Conservation (phyloP, 2,113 vertebrate species). For the Lepus europaeus region DNA sequence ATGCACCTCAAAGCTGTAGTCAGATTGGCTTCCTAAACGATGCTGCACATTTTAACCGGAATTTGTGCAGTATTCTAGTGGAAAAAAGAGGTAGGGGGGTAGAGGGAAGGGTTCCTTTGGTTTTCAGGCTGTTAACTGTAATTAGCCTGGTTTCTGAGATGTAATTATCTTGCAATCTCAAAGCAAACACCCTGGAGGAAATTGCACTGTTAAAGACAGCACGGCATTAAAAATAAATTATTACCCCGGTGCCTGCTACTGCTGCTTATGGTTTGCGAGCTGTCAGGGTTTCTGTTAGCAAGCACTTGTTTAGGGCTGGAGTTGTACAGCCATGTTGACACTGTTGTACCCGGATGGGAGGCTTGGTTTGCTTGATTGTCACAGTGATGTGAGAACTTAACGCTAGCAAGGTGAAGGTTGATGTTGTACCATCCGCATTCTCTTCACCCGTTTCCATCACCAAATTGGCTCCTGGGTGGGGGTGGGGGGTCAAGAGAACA, state of each 20-base stretch:
- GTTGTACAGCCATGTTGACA: conserved; percentile 76
- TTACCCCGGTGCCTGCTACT: conserved; percentile 82
- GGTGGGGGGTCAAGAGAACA: not conserved
- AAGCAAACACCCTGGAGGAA: conserved; percentile 92
- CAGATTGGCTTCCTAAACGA: conserved; percentile 74
- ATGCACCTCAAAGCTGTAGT: not conserved
- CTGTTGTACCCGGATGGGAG: conserved; percentile 45
- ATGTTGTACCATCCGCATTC: not conserved
- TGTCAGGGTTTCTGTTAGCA: conserved; percentile 81
- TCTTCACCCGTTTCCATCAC: not conserved
- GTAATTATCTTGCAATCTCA: conserved; percentile 91
- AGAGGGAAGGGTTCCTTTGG: conserved; percentile 78
- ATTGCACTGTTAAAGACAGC: conserved; percentile 89
- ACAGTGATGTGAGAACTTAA: rapidly evolving
- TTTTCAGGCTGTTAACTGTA: conserved; percentile 92
- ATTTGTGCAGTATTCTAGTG: conserved; percentile 48
- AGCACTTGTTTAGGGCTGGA: conserved; percentile 71
- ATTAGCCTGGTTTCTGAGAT: conserved; percentile 91
- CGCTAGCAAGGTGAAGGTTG: not conserved
- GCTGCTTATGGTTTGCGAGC: conserved; percentile 78
- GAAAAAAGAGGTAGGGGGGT: conserved; percentile 48
- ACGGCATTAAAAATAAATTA: conserved; percentile 91
- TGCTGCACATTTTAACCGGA: conserved; percentile 67
- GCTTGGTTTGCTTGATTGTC: not conserved
- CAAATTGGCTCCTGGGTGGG: not conserved